phyloP scores from a whole-genome alignment of 2,113 vertebrate species.

The Colistium nudipinnis region DNA sequence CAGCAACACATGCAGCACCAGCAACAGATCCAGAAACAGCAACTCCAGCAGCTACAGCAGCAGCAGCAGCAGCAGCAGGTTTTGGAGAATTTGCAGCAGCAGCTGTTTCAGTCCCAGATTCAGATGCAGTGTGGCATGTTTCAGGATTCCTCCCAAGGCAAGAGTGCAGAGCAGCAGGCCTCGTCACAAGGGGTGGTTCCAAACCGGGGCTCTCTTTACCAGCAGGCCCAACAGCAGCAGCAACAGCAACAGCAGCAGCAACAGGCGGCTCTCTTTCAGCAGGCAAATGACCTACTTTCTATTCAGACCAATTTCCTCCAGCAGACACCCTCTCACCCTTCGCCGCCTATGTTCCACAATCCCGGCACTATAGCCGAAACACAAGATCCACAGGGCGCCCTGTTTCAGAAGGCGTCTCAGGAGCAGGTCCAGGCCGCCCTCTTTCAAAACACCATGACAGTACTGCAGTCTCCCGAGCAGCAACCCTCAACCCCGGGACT shows the following conservation, averaged over 20 bases:
- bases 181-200: conserved; percentile 83
- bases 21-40: conserved; percentile 86
- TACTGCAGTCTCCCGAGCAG: conserved; percentile 90
- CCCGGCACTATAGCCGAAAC: conserved; percentile 86
- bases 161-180: conserved; percentile 85
- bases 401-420: conserved; percentile 87
- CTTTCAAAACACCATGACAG: conserved; percentile 90
- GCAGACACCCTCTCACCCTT: conserved; percentile 84
- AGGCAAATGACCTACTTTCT: conserved; percentile 89
- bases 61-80: conserved; percentile 86
- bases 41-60: conserved; percentile 79
- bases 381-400: conserved; percentile 84
- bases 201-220: conserved; percentile 84
- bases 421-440: conserved; percentile 91
- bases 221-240: conserved; percentile 74
- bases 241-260: conserved; percentile 77
- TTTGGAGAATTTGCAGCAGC: conserved; percentile 87
- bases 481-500: conserved; percentile 83
- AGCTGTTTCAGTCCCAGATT: conserved; percentile 91
- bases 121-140: conserved; percentile 93
- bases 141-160: conserved; percentile 82
- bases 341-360: conserved; percentile 92
- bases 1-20: conserved; percentile 89
- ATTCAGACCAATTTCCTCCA: conserved; percentile 93
- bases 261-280: conserved; percentile 90